Base-by-base conservation (phyloP, 1,140 invertebrate genomes). In the Drosophila lini region DNA sequence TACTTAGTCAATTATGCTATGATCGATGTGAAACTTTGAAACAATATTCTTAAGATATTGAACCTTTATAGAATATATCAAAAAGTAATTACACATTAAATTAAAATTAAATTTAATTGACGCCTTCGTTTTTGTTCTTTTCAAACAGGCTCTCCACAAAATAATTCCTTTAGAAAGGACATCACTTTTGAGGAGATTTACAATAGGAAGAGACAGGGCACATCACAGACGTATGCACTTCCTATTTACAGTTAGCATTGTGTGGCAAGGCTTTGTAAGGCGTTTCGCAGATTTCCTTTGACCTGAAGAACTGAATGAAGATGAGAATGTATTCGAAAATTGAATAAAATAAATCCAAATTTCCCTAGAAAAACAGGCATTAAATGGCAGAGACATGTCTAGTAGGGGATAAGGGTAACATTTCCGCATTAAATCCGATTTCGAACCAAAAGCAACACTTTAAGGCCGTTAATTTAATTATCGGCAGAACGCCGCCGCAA, bases 401-500 rank as follows among this genome's bases (percentile, higher is more conserved):
- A 32, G 36, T 6, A 32, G 13, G n/a, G 34, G 34, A 25, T 11
- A 41, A 41, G 48, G 44, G 44, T 50, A 36, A 8, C 22, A 48
- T 47, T 25, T 16, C 53, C 52, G 40, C 10, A 36, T 77, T 77
- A 60, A 77, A 44, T 36, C 38, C 34, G 19, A 16, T 48, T 71
- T 48, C 10, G 13, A 16, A 19, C 34, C 38, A 60, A 74, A 50
- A 44, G 40, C 41, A 59, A 71, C 76, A 78, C 65, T 89, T 88
- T 84, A 75, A 74, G 55, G 64, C 16, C 61, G 57, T 84, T 82
- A 89, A 88, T 88, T 88, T 74, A 88, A 89, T 83, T 78, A 89
- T 80, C 53, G 61, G 42, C 45, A 73, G 50, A 57, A 69, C 61
- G 42, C 47, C 60, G 63, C 52, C 68, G 41, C 80, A 67, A 74